A percentile compares a stretch with the other conserved stretches of the same genome.
Conservation (phyloP, 2,113 vertebrate genomes). For the Petaurus breviceps region DNA sequence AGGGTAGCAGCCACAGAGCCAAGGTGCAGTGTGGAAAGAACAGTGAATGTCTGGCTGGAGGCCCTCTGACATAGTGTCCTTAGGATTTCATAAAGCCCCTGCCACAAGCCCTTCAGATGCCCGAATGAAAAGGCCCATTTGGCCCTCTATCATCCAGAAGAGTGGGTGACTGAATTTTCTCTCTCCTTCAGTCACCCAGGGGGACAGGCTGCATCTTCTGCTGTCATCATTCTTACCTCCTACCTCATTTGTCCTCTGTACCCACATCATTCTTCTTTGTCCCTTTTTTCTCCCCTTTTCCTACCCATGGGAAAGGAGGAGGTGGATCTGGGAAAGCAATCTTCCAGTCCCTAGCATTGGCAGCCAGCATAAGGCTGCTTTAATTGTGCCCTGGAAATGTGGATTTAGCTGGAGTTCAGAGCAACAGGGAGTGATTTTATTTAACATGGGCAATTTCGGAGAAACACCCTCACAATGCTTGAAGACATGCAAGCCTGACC, state of each 20-base stretch:
- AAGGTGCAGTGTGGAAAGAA: background rate
- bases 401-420: slow-evolving; percentile 2
- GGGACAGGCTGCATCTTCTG: background rate
- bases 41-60: background rate
- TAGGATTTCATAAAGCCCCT: background rate
- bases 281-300: background rate
- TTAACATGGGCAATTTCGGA: slow-evolving; percentile 5
- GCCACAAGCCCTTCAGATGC: background rate
- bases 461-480: background rate
- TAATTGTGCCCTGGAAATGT: background rate
- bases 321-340: slow-evolving; percentile 7
- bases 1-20: background rate
- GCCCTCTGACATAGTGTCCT: background rate
- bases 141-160: background rate
- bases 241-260: background rate
- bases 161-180: background rate
- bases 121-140: background rate
- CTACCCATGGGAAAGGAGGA: background rate
- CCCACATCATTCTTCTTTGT: background rate
- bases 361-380: background rate
- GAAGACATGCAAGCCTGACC: background rate
- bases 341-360: background rate
- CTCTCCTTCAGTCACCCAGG: background rate
- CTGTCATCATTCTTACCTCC: background rate
- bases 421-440: background rate